Percentiles rank a stretch among this genome's conserved stretches.
phyloP scores from a whole-genome alignment of 2,113 vertebrate species.

The Vulpes ferrilata region DNA sequence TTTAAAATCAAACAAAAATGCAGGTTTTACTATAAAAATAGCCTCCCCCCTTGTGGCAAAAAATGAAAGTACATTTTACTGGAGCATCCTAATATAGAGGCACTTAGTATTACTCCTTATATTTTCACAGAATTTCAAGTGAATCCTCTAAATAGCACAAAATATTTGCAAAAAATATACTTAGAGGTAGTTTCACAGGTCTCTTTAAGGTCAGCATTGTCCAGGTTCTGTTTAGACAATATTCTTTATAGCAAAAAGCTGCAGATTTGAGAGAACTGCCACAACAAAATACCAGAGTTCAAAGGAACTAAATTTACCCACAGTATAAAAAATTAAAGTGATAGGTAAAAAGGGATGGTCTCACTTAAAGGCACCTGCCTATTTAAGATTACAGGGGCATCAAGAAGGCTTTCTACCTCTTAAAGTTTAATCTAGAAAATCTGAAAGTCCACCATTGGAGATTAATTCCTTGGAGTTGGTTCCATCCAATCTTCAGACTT shows the following conservation, averaged over 20 bases:
- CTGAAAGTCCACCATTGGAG: constrained; percentile 37
- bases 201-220: constrained; percentile 51
- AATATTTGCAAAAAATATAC: constrained; percentile 41
- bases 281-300: constrained; percentile 32
- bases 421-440: constrained; percentile 52
- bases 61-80: constrained; percentile 69
- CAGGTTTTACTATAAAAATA: constrained; percentile 71
- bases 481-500: constrained; percentile 40
- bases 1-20: constrained; percentile 68
- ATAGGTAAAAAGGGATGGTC: not conserved
- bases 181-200: constrained; percentile 60
- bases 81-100: constrained; percentile 57
- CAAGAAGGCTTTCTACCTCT: constrained; percentile 23
- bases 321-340: constrained; percentile 32
- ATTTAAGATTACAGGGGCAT: not conserved
- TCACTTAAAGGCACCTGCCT: constrained; percentile 15
- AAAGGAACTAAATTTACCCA: constrained; percentile 55
- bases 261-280: not conserved
- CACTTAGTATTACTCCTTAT: constrained; percentile 67
- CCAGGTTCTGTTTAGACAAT: constrained; percentile 12
- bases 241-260: constrained; percentile 50
- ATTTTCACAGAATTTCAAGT: constrained; percentile 47
- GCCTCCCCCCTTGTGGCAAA: constrained; percentile 80
- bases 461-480: constrained; percentile 52
- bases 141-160: constrained; percentile 28